A percentile compares a stretch with the other conserved stretches of the same genome.
Conservation (phyloP, 2,797 vertebrate species). For the Acanthis flammea region DNA sequence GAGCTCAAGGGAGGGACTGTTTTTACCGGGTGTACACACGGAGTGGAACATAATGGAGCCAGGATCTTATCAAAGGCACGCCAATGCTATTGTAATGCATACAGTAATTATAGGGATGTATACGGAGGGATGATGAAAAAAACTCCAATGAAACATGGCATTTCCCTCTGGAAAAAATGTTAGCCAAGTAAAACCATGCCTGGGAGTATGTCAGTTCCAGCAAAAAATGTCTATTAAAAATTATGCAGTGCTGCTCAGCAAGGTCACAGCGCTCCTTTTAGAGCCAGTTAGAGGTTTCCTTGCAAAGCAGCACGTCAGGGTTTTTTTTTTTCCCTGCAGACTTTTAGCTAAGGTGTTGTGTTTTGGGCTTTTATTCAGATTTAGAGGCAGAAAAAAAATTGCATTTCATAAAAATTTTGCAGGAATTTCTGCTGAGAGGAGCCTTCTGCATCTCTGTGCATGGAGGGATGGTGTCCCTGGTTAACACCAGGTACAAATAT, state of each 20-base stretch:
- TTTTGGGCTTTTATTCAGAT: not conserved
- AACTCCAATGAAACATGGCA: conserved; percentile 16
- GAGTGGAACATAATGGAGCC: not conserved
- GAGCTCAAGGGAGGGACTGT: conserved; percentile 54
- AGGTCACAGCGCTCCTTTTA: conserved; percentile 28
- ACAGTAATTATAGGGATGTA: conserved; percentile 36
- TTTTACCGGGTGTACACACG: not conserved
- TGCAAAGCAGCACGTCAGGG: not conserved
- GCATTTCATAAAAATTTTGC: not conserved
- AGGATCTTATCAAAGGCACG: conserved; percentile 13
- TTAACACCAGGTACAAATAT: not conserved
- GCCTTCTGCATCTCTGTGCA: rapidly evolving
- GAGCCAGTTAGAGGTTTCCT: conserved; percentile 6
- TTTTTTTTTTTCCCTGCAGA: not conserved
- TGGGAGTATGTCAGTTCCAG: conserved; percentile 45
- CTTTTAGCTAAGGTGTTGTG: not conserved
- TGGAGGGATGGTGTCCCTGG: not conserved
- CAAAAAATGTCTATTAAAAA: conserved; percentile 54
- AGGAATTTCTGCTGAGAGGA: not conserved
- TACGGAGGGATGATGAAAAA: not conserved
- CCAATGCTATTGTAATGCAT: conserved; percentile 31
- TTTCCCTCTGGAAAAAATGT: conserved; percentile 40
- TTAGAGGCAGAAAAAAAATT: not conserved
- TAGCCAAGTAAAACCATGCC: not conserved
- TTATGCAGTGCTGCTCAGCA: conserved; percentile 45